phyloP scores from a whole-genome alignment of 2,888 invertebrate genomes.

The Blastobasis lacticolella region DNA sequence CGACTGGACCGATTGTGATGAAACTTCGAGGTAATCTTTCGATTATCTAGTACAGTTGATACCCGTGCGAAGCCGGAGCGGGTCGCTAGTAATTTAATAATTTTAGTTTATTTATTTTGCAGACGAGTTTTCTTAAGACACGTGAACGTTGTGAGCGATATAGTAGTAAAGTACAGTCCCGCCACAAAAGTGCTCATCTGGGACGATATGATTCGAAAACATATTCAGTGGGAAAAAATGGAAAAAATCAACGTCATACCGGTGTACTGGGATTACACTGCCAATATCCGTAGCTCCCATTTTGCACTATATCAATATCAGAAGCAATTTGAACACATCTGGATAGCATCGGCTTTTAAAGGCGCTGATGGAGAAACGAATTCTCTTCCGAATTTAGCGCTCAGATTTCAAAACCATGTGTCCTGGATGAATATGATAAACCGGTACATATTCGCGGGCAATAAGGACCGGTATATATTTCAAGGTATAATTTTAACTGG shows the following conservation, averaged over 20 bases:
- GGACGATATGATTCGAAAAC: conserved; percentile 80
- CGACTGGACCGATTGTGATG: too few species aligned
- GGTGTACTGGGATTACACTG: conserved; percentile 81
- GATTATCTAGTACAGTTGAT: too few species aligned
- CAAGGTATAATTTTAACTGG: conserved; percentile 81
- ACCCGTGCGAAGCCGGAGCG: too few species aligned
- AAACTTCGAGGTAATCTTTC: too few species aligned
- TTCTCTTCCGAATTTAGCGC: conserved; percentile 69
- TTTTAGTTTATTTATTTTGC: conserved; percentile 24
- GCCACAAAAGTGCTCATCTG: conserved; percentile 79
- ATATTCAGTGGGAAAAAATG: neutral
- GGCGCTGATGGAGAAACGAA: conserved; percentile 77
- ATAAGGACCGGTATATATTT: conserved; percentile 41
- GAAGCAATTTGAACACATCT: conserved; percentile 76
- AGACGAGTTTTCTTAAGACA: conserved; percentile 77
- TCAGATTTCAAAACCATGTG: conserved; percentile 81
- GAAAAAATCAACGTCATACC: conserved; percentile 70
- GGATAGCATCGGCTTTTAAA: conserved; percentile 91
- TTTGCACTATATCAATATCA: conserved; percentile 35
- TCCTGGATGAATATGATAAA: conserved; percentile 79
- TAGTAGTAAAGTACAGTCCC: conserved; percentile 62
- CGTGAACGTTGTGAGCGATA: conserved; percentile 65
- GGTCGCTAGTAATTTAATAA: too few species aligned
- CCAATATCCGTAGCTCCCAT: conserved; percentile 32
- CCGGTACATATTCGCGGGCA: conserved; percentile 57